Evolutionary conservation across 2,888 invertebrate species (phyloP), one percentile per base, ranked within the genome.

Genomic region (Papilio gigon): DNA sequence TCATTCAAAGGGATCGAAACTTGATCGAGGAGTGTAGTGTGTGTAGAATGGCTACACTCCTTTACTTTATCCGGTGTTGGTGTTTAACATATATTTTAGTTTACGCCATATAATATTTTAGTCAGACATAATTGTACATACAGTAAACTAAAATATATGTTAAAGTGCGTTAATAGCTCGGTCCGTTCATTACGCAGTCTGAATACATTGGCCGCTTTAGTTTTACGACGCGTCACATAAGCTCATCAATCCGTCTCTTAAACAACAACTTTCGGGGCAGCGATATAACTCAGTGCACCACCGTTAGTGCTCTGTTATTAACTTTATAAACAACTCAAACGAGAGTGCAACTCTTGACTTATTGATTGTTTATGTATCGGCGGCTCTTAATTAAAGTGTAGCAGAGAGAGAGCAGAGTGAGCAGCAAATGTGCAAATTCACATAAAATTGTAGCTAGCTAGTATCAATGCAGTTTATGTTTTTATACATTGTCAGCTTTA

Each of bases 191-290:
- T 65, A 63, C 42, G 25, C 50, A 40, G 65, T 17, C 60, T 53
- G 65, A 69, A 65, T 69, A 65, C 64, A 69, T 69, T 69, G 50
- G 53, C 53, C 64, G 65, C 42, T 69, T 69, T 65, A 65, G 60
- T 65, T 69, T 69, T 69, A 69, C 53, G 68, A 33, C 50, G 44
- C 64, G 65, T 64, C 72, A 68, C 70, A 64, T 68, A 37, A 35
- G 72, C 75, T 73, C 78, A 84, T 84, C 82, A 81, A 85, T 85
- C 84, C 80, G 77, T 76, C 78, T 82, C 75, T 80, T 81, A 80
- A 80, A 81, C 76, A 78, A 82, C 78, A 84, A 84, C 74, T 84
- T 83, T 78, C 6, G 77, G 78, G 76, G 74, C 74, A 70, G 71
- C 71, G 68, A 75, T 79, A 83, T 84, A 78, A 81, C 78, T 83